Evolutionary conservation across 2,113 vertebrate species (phyloP), one percentile per base, ranked within the genome.

Genomic region (Theristicus caerulescens): DNA sequence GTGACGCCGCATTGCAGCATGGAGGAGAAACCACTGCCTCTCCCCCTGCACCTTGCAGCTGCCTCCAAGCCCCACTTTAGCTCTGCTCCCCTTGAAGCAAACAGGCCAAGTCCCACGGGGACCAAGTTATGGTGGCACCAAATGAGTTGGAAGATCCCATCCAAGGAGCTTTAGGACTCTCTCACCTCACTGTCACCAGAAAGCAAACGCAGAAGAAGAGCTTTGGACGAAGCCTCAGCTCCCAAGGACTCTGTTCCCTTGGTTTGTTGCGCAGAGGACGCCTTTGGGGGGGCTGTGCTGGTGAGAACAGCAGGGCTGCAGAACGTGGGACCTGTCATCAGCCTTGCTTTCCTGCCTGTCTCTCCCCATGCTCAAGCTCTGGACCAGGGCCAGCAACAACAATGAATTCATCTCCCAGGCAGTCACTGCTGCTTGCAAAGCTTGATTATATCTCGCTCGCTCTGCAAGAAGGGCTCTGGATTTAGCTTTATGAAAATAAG

Each of bases 341-440:
- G 88, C 91, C 58, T 54, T 34, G 59, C 66, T 46, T 31, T 62
- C 13, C 93, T 84, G 55, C 82, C 82, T 36, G 71, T 85, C 95
- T 82, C 73, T 84, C 77, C 86, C 85, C 16, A 22, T 17, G 59
- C 62, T 61, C 88, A 83, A 55, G 13, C 47, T 38, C 86, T 97
- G 98, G 98, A 89, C 46, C 17, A 27, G 72, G 34, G 97, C 98
- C 98, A 98, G 96, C 51, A 88, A 88, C 82, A 97, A 95, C 97
- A 96, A 82, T 65, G 94, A 96, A 91, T 93, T 98, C 88, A 96
- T 92, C 93, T 96, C 93, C 94, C 95, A 96, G 95, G 95, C 88
- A 97, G 92, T 64, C 94, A 15, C 57, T 15, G 76, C 88, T 77
- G 96, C 97, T 94, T 93, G 74, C 74, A 67, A 83, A 91, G 83